A percentile compares a stretch with the other conserved stretches of the same genome.
These are phyloP conservation scores for Euzophera pinguis DNA, from an alignment of 2,888 invertebrate species.

Conservation along the genomic window DNA sequence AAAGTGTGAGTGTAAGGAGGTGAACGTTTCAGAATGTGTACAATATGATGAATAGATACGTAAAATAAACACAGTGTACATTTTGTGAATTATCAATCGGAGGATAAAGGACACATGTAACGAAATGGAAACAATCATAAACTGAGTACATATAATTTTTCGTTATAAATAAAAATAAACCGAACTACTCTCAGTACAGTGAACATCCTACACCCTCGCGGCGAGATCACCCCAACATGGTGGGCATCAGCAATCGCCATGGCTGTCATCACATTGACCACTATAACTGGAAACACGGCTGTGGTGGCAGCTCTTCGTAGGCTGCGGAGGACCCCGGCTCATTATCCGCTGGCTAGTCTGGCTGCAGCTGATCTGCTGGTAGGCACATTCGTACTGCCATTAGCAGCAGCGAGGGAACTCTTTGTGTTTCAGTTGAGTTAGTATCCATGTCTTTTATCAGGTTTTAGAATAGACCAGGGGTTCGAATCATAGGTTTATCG, in stretches of 20 bases:
- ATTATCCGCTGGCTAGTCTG: constrained; percentile 84
- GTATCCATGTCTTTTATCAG: constrained; percentile 23
- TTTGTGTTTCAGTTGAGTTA: constrained; percentile 67
- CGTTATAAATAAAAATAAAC: constrained; percentile 11
- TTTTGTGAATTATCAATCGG: no score
- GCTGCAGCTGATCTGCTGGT: constrained; percentile 83
- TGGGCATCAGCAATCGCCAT: constrained; percentile 41
- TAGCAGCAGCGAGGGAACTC: constrained; percentile 79
- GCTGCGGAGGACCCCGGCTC: constrained; percentile 74
- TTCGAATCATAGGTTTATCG: no score
- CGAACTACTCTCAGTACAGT: constrained; percentile 20
- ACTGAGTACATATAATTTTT: no score
- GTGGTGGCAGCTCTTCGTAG: constrained; percentile 51
- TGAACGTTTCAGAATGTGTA: no score
- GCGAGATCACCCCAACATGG: constrained; percentile 42
- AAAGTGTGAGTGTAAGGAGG: no score
- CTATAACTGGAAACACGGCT: constrained; percentile 48
- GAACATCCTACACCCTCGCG: constrained; percentile 34
- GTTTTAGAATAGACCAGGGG: no score
- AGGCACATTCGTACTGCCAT: constrained; percentile 76
- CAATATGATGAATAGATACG: no score
- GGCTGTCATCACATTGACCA: constrained; percentile 39
- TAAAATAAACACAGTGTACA: no score
- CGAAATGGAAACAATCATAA: no score
- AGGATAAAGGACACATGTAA: no score